Conservation (phyloP, 2,113 vertebrate genomes). For the Corvus cornix region DNA sequence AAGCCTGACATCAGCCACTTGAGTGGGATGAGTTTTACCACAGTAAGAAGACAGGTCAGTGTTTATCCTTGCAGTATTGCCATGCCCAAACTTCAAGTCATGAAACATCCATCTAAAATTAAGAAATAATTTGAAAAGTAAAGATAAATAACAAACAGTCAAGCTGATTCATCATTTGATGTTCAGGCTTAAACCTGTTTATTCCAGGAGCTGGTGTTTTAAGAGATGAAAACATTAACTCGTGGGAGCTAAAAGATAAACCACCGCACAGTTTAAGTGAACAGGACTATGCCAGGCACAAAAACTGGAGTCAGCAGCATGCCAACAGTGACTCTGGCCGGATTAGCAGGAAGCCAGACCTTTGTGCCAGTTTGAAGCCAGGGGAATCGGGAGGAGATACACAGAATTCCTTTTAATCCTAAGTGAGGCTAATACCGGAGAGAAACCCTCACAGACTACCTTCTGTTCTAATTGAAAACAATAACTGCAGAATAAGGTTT, state of each 20-base stretch:
- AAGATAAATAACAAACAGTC: not conserved
- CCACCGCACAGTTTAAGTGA: rapidly evolving
- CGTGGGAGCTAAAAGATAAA: not conserved
- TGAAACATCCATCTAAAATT: not conserved
- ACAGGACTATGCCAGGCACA: not conserved
- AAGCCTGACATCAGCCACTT: not conserved
- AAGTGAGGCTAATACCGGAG: not conserved
- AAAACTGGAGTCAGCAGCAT: not conserved
- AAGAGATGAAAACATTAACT: not conserved
- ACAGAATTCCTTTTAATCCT: not conserved
- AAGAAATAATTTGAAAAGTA: not conserved
- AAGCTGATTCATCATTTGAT: not conserved
- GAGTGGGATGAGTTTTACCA: not conserved
- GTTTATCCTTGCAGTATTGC: not conserved
- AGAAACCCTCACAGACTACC: not conserved
- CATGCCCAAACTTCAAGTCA: not conserved
- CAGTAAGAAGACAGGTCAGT: not conserved
- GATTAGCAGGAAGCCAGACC: not conserved
- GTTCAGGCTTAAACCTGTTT: not conserved
- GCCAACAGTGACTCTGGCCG: not conserved
- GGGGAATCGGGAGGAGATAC: not conserved
- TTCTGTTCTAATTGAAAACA: not conserved
- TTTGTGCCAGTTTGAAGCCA: not conserved
- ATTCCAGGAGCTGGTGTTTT: not conserved
- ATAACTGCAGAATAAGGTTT: not conserved